Evolutionary conservation across 2,888 invertebrate genomes (phyloP), one percentile per base, ranked within the genome.

Genomic region (Standfussiana lucernea): DNA sequence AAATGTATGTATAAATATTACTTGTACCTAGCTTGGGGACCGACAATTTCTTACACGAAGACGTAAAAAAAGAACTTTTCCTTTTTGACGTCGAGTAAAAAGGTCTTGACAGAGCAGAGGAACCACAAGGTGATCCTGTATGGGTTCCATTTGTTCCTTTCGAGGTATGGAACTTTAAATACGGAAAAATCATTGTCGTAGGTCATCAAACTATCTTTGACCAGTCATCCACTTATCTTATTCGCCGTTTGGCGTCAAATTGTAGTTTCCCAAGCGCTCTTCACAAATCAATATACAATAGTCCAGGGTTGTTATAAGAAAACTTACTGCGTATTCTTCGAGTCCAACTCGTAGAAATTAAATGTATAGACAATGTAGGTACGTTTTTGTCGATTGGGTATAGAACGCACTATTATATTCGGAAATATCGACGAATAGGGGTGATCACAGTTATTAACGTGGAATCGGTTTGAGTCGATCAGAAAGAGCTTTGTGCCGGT

Each of bases 1-100:
- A 89, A 91, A 90, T 91, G 87, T 89, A 90, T 89, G 89, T 88
- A 85, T 88, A 72, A 74, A 50, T 83, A 87, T 71, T 64, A 73
- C 56, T 50, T 70, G 50, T 78, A 82, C 75, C n/a, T 32, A 50
- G 61, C 66, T 84, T 86, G 75, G 72, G 74, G 72, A 72, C 71
- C 71, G 79, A 40, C 66, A 72, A 69, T 75, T 45, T 32, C 21
- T 74, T 42, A 77, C 68, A 15, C 13, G 8, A 13, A 65, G 21
- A 47, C n/a, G 5, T 64, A 8, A 6, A 10, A 37, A 56, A 56
- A 35, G 0, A 21, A 32, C 21, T 10, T 28, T 15, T 18, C 3
- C 2, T 61, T 61, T 61, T 21, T 35, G 61, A 35, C 21, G 35
- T 61, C 11, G 21, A 32, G 32, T 59, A 18, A 32, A 59, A 18